Percentiles rank a stretch among this genome's conserved stretches.
Evolutionary conservation across 92 coral and sea anemone genomes (phyloP).

Genomic region (Virgularia gustaviana): DNA sequence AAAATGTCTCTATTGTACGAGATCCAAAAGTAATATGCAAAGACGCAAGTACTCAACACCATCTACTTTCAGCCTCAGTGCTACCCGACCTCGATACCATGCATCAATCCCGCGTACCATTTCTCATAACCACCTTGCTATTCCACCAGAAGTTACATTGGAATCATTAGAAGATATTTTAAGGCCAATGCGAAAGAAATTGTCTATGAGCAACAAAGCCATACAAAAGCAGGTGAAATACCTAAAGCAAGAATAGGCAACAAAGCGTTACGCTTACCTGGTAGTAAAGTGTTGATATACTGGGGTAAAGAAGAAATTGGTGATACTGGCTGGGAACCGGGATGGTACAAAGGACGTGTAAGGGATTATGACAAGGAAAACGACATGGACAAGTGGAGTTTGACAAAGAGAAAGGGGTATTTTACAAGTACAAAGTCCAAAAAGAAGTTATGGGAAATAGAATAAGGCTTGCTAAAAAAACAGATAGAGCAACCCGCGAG

Average conservation of each 20-base stretch:
- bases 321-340: conserved; percentile 50
- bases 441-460: conserved; percentile 25
- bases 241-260: too few species aligned
- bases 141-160: conserved; percentile 7
- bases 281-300: conserved; percentile 32
- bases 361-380: conserved; percentile 7
- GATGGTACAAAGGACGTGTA: conserved; percentile 47
- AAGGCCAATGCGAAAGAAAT: conserved; percentile 32
- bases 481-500: conserved; percentile 8
- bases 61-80: neutral
- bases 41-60: conserved; percentile 26
- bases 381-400: conserved; percentile 32
- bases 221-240: too few species aligned
- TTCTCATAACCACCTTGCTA: conserved; percentile 22
- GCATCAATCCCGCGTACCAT: conserved; percentile 27
- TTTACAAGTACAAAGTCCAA: conserved; percentile 27
- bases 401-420: conserved; percentile 8
- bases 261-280: too few species aligned
- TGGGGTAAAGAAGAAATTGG: conserved; percentile 51
- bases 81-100: conserved; percentile 38
- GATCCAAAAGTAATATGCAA: conserved; percentile 19
- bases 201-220: neutral
- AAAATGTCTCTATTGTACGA: conserved; percentile 23
- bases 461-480: conserved; percentile 33
- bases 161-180: conserved; percentile 24